Conservation (phyloP, 2,797 vertebrate species). For the Poecilia velifera region DNA sequence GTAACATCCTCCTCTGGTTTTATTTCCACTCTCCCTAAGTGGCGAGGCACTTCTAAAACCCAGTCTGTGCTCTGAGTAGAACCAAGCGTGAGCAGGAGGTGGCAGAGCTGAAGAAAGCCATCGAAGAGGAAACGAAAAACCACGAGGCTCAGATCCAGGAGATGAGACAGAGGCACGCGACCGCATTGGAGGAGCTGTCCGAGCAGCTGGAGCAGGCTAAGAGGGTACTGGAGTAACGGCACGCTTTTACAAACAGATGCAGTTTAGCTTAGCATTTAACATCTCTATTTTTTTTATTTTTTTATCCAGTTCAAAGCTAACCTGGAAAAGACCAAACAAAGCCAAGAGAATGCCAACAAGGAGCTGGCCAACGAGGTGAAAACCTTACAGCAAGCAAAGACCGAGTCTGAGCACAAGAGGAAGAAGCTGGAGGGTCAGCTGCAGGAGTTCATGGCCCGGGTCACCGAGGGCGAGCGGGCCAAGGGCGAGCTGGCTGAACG, state of each 20-base stretch:
- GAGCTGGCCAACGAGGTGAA: conserved; percentile 93
- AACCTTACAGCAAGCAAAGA: conserved; percentile 91
- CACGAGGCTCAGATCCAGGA: conserved; percentile 97
- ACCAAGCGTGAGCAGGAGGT: conserved; percentile 98
- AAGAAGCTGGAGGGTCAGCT: conserved; percentile 95
- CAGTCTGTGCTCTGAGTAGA: conserved; percentile 66
- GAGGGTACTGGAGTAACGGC: conserved; percentile 79
- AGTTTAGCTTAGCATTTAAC: neutral
- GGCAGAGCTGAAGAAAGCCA: conserved; percentile 94
- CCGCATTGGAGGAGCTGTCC: conserved; percentile 91
- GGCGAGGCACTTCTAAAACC: neutral
- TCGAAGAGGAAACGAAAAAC: conserved; percentile 95
- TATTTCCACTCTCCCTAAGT: neutral
- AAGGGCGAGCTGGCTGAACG: conserved; percentile 90
- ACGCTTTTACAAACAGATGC: neutral
- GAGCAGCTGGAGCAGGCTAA: conserved; percentile 98
- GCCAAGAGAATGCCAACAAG: conserved; percentile 94
- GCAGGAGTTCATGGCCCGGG: conserved; percentile 90
- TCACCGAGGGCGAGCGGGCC: conserved; percentile 88
- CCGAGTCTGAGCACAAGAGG: conserved; percentile 94
- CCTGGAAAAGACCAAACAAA: conserved; percentile 97
- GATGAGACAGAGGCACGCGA: conserved; percentile 90
- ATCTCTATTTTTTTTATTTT: neutral
- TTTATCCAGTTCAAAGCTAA: conserved; percentile 90
- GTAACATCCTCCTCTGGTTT: conserved; percentile 62